These are phyloP conservation scores for Enteromius viviparus DNA, from an alignment of 2,797 vertebrate species.

Conservation along the genomic window DNA sequence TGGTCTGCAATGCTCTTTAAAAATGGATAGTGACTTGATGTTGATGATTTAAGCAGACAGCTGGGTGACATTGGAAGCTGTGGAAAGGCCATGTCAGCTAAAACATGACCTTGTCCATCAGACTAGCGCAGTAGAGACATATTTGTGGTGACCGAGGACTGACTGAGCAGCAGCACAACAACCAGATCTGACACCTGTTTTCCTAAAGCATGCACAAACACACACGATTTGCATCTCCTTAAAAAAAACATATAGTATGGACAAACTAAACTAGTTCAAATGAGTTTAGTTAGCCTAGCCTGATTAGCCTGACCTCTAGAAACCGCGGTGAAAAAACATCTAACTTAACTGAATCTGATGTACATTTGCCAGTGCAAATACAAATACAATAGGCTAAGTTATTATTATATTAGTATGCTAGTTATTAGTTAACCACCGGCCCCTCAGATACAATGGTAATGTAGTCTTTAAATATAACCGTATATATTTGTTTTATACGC, in stretches of 20 bases:
- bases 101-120: conserved; percentile 24
- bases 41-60: neutral
- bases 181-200: neutral
- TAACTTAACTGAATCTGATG: neutral
- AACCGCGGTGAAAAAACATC: neutral
- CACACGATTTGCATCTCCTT: neutral
- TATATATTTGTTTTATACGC: neutral
- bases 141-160: neutral
- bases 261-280: neutral
- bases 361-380: neutral
- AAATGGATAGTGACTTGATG: conserved; percentile 67
- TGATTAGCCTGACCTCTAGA: neutral
- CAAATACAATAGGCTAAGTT: neutral
- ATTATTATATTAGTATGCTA: neutral
- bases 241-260: neutral
- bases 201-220: neutral
- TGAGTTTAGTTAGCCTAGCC: neutral
- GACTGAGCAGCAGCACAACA: neutral
- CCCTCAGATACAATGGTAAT: neutral
- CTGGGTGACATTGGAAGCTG: conserved; percentile 22
- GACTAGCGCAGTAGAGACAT: neutral
- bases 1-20: conserved; percentile 59
- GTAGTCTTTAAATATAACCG: neutral
- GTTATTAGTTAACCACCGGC: neutral
- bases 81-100: neutral